Conservation (phyloP, 2,888 invertebrate species). For the Bimastos eiseni region DNA sequence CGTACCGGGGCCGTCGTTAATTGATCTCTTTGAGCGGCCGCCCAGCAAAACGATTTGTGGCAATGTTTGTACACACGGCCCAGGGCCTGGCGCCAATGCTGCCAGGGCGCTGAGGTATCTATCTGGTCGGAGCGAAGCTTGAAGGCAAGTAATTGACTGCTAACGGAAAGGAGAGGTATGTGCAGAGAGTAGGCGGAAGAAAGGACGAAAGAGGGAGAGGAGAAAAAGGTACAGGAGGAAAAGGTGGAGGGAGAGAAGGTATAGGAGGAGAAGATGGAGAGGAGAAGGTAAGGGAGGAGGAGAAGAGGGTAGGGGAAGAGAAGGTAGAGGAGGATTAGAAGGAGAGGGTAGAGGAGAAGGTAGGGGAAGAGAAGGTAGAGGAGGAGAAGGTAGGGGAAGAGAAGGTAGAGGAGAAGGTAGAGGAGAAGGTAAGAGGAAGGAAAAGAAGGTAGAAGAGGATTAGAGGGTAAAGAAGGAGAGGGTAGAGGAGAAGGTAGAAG, state of each 20-base stretch:
- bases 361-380: too few relatives aligned
- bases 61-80: not conserved
- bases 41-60: not conserved
- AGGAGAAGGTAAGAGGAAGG: too few relatives aligned
- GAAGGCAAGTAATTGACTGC: not conserved
- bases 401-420: too few relatives aligned
- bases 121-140: not conserved
- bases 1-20: not conserved
- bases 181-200: not conserved
- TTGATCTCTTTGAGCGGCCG: constrained; percentile 5
- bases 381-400: too few relatives aligned
- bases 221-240: not conserved
- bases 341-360: too few relatives aligned
- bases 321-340: too few relatives aligned
- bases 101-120: not conserved
- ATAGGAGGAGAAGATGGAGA: not conserved
- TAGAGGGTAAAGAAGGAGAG: too few relatives aligned
- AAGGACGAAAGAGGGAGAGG: not conserved
- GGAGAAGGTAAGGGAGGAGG: not conserved
- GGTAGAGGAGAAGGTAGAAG: too few relatives aligned
- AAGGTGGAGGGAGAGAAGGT: too few relatives aligned
- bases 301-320: too few relatives aligned
- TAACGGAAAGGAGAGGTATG: not conserved
- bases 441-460: too few relatives aligned
- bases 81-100: not conserved